A percentile compares a stretch with the other conserved stretches of the same genome.
These are phyloP conservation scores for Microctonus aethiopoides DNA, from an alignment of 2,888 invertebrate genomes.

Conservation along the genomic window DNA sequence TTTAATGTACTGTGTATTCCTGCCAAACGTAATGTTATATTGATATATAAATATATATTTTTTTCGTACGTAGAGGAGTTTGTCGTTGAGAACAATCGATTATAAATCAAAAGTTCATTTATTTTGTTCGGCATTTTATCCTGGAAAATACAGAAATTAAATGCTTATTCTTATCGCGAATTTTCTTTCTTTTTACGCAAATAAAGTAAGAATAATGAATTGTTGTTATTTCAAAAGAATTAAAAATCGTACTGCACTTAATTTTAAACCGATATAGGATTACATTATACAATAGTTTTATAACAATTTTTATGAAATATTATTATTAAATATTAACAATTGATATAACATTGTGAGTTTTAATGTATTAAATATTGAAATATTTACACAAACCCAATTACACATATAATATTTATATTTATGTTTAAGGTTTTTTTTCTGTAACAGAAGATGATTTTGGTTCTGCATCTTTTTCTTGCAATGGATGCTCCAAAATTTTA, in stretches of 20 bases:
- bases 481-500: constrained; percentile 87
- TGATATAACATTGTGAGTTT: constrained; percentile 52
- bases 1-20: constrained; percentile 24
- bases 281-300: constrained; percentile 42
- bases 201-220: neutral
- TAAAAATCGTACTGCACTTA: constrained; percentile 12
- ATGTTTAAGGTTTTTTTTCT: constrained; percentile 31
- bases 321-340: constrained; percentile 60
- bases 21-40: constrained; percentile 41
- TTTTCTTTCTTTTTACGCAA: neutral
- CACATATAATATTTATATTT: constrained; percentile 28
- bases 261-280: constrained; percentile 29
- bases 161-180: neutral
- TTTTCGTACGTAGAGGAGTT: neutral
- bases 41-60: neutral
- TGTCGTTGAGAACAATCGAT: neutral
- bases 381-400: constrained; percentile 6
- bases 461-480: constrained; percentile 54
- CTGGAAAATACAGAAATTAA: neutral
- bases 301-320: constrained; percentile 56
- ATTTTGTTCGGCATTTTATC: neutral
- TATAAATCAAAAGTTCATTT: neutral
- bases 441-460: constrained; percentile 29
- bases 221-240: neutral
- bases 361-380: constrained; percentile 32